These are phyloP conservation scores for Leucophenga varia DNA, from an alignment of 1,140 invertebrate genomes.

Conservation along the genomic window DNA sequence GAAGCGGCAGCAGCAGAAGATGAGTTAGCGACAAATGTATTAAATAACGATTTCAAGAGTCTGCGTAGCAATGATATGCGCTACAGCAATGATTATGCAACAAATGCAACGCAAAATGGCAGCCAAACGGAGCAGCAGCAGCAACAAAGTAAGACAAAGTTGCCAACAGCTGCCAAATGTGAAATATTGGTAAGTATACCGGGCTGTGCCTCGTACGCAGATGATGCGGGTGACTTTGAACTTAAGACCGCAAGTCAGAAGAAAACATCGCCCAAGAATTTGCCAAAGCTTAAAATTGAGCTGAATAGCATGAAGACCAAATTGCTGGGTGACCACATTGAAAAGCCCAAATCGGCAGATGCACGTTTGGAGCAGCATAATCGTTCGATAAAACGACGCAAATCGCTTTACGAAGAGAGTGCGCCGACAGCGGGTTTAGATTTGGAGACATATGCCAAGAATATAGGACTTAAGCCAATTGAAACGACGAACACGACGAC, in stretches of 20 bases:
- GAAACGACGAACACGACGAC: conserved; percentile 14
- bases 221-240: conserved; percentile 41
- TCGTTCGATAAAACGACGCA: conserved; percentile 7
- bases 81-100: conserved; percentile 35
- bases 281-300: conserved; percentile 51
- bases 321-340: conserved; percentile 11
- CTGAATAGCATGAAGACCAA: conserved; percentile 41
- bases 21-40: conserved; percentile 6
- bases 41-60: conserved; percentile 44
- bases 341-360: conserved; percentile 33
- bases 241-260: conserved; percentile 50
- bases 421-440: conserved; percentile 27
- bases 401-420: conserved; percentile 15
- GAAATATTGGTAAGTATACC: conserved; percentile 52
- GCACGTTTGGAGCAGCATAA: conserved; percentile 21
- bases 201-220: conserved; percentile 24
- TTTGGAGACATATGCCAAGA: conserved; percentile 50
- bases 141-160: conserved; percentile 6
- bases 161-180: conserved; percentile 16
- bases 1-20: conserved; percentile 10
- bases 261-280: conserved; percentile 22
- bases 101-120: not conserved
- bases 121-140: conserved; percentile 21
- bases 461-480: conserved; percentile 52
- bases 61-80: conserved; percentile 51